These are phyloP conservation scores for Flexamia atlantica DNA, from an alignment of 2,888 invertebrate genomes.

Conservation along the genomic window DNA sequence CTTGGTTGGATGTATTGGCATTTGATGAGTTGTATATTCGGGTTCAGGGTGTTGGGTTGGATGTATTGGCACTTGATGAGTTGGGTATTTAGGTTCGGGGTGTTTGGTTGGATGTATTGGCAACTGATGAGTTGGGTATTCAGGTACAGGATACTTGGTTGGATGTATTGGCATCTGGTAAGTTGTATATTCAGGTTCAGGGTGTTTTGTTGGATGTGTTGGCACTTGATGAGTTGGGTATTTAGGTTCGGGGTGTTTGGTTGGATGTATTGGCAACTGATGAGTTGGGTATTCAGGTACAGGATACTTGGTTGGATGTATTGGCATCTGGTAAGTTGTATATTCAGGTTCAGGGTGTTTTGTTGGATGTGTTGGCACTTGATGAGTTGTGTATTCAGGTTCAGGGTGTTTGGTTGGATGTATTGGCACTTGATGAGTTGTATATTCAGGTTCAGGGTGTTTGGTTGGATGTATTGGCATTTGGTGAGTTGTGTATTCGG, in stretches of 20 bases:
- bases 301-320: neutral
- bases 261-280: neutral
- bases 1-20: neutral
- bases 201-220: neutral
- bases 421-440: neutral
- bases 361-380: neutral
- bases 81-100: neutral
- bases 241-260: neutral
- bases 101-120: slow-evolving; percentile 2
- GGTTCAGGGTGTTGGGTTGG: slow-evolving; percentile 11
- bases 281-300: slow-evolving; percentile 1
- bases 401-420: slow-evolving; percentile 16
- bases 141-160: neutral
- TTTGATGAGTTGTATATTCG: neutral
- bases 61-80: neutral
- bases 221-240: neutral
- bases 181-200: neutral
- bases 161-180: neutral
- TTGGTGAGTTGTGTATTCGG: neutral
- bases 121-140: neutral
- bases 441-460: slow-evolving; percentile 7
- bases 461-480: neutral
- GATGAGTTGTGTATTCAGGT: neutral
- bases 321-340: neutral
- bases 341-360: slow-evolving; percentile 16